phyloP scores from a whole-genome alignment of 2,888 invertebrate species.

The Stegophylla sp. region DNA sequence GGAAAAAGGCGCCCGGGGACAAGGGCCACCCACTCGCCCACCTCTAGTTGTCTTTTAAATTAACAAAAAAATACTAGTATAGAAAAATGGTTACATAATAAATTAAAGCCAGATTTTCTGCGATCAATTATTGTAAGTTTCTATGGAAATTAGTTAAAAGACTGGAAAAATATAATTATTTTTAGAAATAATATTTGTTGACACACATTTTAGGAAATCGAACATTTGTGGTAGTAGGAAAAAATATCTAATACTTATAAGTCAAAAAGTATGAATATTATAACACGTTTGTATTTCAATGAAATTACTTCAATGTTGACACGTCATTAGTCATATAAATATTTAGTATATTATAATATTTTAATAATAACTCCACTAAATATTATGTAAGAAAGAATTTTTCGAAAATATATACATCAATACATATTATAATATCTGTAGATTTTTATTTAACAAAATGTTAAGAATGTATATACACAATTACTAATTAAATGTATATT shows the following conservation, averaged over 20 bases:
- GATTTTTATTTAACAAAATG: slow-evolving; percentile 10
- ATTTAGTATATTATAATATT: slow-evolving; percentile 10
- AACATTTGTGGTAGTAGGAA: not conserved
- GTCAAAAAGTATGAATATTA: slow-evolving; percentile 17
- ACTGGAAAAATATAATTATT: no score
- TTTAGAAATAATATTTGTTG: no score
- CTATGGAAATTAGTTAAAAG: no score
- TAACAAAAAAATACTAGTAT: no score
- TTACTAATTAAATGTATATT: not conserved
- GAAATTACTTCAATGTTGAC: slow-evolving; percentile 16
- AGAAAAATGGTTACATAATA: no score
- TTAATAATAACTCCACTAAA: slow-evolving; percentile 19
- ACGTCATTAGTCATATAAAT: slow-evolving; percentile 20
- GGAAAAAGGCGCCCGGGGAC: no score
- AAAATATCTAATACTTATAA: not conserved
- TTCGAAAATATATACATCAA: slow-evolving; percentile 36
- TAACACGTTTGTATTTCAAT: not conserved
- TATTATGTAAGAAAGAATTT: slow-evolving; percentile 8
- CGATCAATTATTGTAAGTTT: no score
- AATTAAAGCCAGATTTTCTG: no score
- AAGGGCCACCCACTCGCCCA: no score
- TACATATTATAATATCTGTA: not conserved
- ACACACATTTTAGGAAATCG: not conserved
- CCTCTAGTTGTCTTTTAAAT: no score
- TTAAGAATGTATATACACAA: not conserved